A percentile compares a stretch with the other conserved stretches of the same genome.
Conservation (phyloP, 2,113 vertebrate species). For the Tragelaphus scriptus region DNA sequence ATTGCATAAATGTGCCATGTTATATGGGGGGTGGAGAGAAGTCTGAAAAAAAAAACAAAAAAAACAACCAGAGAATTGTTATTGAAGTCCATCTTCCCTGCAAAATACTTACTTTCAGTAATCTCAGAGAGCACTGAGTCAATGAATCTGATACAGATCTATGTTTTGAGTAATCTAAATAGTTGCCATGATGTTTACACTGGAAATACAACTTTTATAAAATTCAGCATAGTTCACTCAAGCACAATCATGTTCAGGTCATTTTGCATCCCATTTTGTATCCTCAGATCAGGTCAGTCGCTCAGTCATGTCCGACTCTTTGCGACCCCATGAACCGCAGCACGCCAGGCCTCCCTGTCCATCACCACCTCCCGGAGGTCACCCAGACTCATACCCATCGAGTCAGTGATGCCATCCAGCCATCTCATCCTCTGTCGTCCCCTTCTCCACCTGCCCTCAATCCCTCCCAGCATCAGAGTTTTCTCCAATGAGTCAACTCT, state of each 20-base stretch:
- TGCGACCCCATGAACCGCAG: too few species aligned
- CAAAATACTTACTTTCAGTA: background rate
- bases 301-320: too few species aligned
- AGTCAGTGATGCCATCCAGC: too few species aligned
- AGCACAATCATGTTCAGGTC: background rate
- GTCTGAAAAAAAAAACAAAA: background rate
- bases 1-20: background rate
- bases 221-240: background rate
- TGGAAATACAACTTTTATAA: background rate
- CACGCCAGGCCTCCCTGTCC: too few species aligned
- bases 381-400: too few species aligned
- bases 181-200: background rate
- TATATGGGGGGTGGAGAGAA: background rate
- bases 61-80: background rate
- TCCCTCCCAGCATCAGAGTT: too few species aligned
- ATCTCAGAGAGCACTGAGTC: background rate
- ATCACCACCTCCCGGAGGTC: too few species aligned
- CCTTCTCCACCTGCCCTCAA: too few species aligned
- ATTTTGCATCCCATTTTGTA: background rate
- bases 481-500: too few species aligned
- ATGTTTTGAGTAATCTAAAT: background rate
- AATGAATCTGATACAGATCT: background rate
- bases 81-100: background rate
- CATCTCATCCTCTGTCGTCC: too few species aligned
- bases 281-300: too few species aligned